These are phyloP conservation scores for Alentia gelatinosa DNA, from an alignment of 2,888 invertebrate species.

Conservation along the genomic window DNA sequence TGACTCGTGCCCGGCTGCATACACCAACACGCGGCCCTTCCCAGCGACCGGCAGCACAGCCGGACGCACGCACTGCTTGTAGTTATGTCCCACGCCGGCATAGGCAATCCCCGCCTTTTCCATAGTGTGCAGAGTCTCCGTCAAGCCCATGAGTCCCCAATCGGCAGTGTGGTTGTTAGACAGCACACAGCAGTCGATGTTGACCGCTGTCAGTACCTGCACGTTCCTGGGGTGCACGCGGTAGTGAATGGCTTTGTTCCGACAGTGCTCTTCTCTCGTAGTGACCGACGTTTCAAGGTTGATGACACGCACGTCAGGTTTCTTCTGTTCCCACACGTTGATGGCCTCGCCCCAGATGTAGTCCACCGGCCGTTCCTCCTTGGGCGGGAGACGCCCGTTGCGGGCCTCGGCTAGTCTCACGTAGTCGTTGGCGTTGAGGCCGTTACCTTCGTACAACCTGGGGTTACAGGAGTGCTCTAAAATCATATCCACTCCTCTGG, in stretches of 20 bases:
- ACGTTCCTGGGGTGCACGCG: conserved; percentile 66
- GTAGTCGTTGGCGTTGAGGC: conserved; percentile 60
- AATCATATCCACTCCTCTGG: conserved; percentile 65
- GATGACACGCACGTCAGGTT: conserved; percentile 60
- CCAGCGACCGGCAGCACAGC: conserved; percentile 57
- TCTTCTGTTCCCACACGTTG: conserved; percentile 55
- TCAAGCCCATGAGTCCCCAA: conserved; percentile 63
- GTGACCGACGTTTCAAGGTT: conserved; percentile 62
- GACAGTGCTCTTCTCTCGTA: conserved; percentile 60
- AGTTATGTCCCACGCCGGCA: conserved; percentile 58
- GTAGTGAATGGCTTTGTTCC: conserved; percentile 65
- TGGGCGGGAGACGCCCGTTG: conserved; percentile 63
- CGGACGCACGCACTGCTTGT: conserved; percentile 59
- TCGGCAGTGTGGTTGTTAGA: conserved; percentile 66
- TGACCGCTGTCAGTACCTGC: conserved; percentile 57
- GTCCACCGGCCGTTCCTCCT: conserved; percentile 33
- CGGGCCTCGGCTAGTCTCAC: conserved; percentile 59
- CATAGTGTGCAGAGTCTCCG: conserved; percentile 62
- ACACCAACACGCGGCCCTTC: conserved; percentile 62
- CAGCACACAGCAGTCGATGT: conserved; percentile 64
- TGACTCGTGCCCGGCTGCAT: conserved; percentile 61
- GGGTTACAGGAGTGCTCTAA: conserved; percentile 61
- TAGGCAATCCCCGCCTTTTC: conserved; percentile 54
- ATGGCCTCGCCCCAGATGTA: conserved; percentile 62
- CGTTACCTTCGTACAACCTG: conserved; percentile 62